Conservation (phyloP, 2,888 invertebrate species). For the Biston betularia region DNA sequence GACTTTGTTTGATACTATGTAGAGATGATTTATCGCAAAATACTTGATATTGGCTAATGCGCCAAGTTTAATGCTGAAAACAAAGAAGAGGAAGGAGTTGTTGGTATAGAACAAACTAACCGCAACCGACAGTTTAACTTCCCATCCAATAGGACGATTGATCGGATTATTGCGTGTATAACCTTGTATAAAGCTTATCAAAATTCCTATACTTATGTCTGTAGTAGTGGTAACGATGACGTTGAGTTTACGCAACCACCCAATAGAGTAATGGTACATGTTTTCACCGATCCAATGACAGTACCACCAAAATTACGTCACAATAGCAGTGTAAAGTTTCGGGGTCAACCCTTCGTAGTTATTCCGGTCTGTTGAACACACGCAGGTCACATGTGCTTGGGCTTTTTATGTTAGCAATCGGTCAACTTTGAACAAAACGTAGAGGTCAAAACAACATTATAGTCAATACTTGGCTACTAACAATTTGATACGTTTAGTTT, state of each 20-base stretch:
- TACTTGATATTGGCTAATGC: no score
- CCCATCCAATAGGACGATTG: no score
- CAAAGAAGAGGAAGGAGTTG: no score
- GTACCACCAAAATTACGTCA: conserved; percentile 32
- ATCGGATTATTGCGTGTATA: no score
- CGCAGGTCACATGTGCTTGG: conserved; percentile 39
- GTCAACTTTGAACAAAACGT: conserved; percentile 28
- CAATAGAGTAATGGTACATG: neutral
- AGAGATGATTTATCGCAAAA: no score
- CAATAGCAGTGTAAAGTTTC: conserved; percentile 35
- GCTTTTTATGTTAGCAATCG: conserved; percentile 24
- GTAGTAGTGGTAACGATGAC: neutral
- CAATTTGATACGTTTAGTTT: neutral
- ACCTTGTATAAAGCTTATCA: no score
- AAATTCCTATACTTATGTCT: no score
- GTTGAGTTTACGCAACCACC: neutral
- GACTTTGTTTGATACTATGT: no score
- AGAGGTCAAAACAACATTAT: conserved; percentile 13
- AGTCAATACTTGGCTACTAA: neutral
- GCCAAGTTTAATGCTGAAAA: no score
- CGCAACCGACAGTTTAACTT: no score
- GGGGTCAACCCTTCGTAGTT: conserved; percentile 44
- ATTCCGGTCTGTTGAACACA: conserved; percentile 37
- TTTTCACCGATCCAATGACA: conserved; percentile 8
- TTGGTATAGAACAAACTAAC: no score